Conservation (phyloP, 2,797 vertebrate species). For the Lemur catta region DNA sequence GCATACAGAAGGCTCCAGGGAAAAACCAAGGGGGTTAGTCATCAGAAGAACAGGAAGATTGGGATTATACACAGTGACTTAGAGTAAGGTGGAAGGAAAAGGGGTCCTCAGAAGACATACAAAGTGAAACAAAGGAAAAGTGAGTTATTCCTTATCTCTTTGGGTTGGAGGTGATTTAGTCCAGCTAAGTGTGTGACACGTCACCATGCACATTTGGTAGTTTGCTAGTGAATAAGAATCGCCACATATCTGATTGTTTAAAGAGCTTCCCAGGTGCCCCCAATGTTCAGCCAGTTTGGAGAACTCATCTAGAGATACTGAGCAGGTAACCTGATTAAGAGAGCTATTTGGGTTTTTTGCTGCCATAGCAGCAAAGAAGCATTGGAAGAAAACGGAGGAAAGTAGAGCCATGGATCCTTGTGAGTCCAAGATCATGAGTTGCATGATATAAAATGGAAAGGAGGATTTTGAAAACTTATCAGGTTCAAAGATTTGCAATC, state of each 20-base stretch:
- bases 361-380: background rate
- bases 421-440: background rate
- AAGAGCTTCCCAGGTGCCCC: background rate
- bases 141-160: background rate
- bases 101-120: background rate
- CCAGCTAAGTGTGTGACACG: background rate
- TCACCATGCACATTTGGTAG: background rate
- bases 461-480: background rate
- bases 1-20: background rate
- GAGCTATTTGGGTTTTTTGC: background rate
- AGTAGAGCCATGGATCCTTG: background rate
- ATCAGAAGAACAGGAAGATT: background rate
- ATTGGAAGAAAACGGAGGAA: background rate
- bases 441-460: background rate
- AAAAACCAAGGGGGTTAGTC: background rate
- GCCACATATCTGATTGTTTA: background rate
- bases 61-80: background rate
- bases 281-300: background rate
- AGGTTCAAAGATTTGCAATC: background rate
- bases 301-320: background rate
- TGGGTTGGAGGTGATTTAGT: background rate
- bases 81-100: background rate
- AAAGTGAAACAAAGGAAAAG: background rate
- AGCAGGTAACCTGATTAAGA: background rate
- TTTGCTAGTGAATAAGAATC: background rate